Evolutionary conservation across 2,113 vertebrate species (phyloP).

Genomic region (Antechinus stuartii): DNA sequence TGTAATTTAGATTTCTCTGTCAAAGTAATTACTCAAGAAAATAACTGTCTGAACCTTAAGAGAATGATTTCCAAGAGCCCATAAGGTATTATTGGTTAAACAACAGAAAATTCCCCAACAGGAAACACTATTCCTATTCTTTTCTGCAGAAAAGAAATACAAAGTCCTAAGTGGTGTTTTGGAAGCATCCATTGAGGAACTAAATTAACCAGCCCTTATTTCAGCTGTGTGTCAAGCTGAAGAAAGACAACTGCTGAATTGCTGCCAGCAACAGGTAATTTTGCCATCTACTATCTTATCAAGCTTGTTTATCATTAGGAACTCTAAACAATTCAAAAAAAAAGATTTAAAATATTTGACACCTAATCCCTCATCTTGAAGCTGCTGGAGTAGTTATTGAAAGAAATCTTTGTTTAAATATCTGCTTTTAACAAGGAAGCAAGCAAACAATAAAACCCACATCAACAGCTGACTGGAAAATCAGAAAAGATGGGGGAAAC

Average conservation of each 20-base stretch:
- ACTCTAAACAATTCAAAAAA: constrained; percentile 49
- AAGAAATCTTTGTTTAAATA: constrained; percentile 63
- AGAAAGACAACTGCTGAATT: constrained; percentile 70
- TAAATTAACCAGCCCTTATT: constrained; percentile 60
- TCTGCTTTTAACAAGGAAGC: constrained; percentile 43
- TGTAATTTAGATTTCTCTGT: constrained; percentile 64
- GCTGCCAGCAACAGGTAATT: constrained; percentile 36
- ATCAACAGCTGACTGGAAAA: neutral
- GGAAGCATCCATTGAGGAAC: constrained; percentile 53
- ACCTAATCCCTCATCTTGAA: constrained; percentile 45
- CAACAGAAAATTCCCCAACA: constrained; percentile 65
- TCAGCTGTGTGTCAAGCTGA: constrained; percentile 35
- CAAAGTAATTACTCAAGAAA: constrained; percentile 76
- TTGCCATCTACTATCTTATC: constrained; percentile 63
- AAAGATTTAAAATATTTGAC: constrained; percentile 49
- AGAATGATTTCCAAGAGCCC: constrained; percentile 67
- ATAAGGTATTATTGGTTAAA: constrained; percentile 65
- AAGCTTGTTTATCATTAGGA: constrained; percentile 10
- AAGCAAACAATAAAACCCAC: accelerated
- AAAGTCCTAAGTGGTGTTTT: constrained; percentile 62
- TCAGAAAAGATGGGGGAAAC: accelerated
- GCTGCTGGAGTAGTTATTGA: constrained; percentile 39
- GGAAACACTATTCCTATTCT: constrained; percentile 39
- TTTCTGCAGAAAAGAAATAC: constrained; percentile 31
- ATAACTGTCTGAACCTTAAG: constrained; percentile 69